phyloP scores from a whole-genome alignment of 2,113 vertebrate genomes.

The Microcebus ravelobensis region DNA sequence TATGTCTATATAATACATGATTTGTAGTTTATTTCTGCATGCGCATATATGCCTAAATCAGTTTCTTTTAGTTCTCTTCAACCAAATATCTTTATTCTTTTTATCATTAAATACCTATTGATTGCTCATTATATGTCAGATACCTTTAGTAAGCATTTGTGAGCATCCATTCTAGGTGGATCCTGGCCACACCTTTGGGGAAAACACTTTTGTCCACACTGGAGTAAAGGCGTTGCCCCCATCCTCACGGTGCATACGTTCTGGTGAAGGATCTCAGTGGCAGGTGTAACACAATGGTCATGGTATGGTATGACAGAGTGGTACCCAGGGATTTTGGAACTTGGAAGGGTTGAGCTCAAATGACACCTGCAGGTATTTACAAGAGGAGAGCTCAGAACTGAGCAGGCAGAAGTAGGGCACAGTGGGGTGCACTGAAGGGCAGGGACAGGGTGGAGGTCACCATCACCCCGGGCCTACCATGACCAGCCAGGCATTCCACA shows the following conservation, averaged over 20 bases:
- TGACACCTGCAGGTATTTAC: not conserved
- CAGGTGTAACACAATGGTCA: accelerated
- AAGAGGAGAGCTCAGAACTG: accelerated
- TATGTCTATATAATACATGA: not conserved
- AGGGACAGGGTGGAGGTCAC: not conserved
- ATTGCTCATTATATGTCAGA: not conserved
- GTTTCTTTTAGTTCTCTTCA: not conserved
- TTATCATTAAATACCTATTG: constrained; percentile 14
- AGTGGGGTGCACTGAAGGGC: accelerated
- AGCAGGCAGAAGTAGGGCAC: accelerated
- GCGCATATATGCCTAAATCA: not conserved
- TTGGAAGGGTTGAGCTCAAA: not conserved
- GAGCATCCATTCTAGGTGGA: not conserved
- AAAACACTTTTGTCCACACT: not conserved
- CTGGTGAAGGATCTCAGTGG: not conserved
- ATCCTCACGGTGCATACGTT: accelerated
- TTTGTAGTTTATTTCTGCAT: not conserved
- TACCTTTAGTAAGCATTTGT: not conserved
- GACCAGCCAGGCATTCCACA: not conserved
- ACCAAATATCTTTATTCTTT: constrained; percentile 33
- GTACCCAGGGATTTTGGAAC: accelerated
- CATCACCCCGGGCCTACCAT: not conserved
- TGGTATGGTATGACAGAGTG: not conserved
- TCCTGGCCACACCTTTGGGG: not conserved
- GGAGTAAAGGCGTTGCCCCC: not conserved